phyloP scores from a whole-genome alignment of 2,113 vertebrate species.

The Anthoscopus minutus region DNA sequence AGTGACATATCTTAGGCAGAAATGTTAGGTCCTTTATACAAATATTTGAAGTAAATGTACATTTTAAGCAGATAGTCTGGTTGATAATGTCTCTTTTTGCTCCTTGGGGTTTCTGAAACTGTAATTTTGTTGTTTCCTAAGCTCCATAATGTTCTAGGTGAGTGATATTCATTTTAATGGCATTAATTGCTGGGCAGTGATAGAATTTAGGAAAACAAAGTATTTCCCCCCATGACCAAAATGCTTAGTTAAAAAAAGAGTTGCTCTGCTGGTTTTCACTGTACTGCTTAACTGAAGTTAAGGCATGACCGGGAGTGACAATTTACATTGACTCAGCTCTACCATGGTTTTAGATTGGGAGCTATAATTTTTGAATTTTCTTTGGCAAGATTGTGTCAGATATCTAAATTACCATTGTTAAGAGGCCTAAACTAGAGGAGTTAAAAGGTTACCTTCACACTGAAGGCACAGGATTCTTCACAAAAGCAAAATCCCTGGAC shows the following conservation, averaged over 20 bases:
- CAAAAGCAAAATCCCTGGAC: not conserved
- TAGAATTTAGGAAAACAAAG: not conserved
- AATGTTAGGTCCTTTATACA: not conserved
- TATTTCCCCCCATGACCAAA: not conserved
- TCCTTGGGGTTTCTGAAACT: not conserved
- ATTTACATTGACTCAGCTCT: not conserved
- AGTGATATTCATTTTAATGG: not conserved
- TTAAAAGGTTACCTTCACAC: not conserved
- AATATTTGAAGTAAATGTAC: constrained; percentile 10
- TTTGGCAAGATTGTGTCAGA: not conserved
- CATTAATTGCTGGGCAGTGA: not conserved
- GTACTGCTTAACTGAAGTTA: not conserved
- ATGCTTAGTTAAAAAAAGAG: not conserved
- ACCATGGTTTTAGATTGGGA: not conserved
- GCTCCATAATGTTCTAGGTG: not conserved
- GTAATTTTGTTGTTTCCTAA: not conserved
- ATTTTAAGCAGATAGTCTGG: not conserved
- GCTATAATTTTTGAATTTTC: not conserved
- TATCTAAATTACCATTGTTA: not conserved
- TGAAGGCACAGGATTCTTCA: not conserved
- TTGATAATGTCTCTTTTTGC: not conserved
- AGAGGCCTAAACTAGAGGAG: not conserved
- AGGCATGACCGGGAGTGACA: not conserved
- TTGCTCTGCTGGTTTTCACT: not conserved
- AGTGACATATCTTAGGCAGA: not conserved